Evolutionary conservation across 2,113 vertebrate genomes (phyloP), one percentile per base, ranked within the genome.

Genomic region (Sylvilagus bachmani): DNA sequence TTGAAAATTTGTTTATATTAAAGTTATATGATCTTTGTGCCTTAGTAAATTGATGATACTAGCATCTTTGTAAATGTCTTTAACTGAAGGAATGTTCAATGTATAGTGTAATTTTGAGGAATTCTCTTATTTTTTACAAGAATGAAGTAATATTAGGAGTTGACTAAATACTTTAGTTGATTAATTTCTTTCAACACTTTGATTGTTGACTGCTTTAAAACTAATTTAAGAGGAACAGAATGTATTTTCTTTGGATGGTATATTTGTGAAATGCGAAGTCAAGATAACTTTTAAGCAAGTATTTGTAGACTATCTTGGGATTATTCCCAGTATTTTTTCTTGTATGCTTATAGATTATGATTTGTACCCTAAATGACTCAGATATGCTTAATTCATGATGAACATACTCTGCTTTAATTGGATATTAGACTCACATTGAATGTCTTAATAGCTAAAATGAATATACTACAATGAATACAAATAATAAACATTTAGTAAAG

Each of bases 271-370:
- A 77, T 78, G 19, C 85, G 38, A 92, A 93, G 58, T 81, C 13
- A 95, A 55, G 83, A 64, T 83, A 85, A 70, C 33, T 85, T 96
- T 86, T 75, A 88, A 94, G 49, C 2, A 83, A 83, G 73, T 91
- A 61, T 78, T 77, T 86, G 27, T 79, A 64, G 33, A 62, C 55
- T 71, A 67, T 90, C 81, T 89, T n/a, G 29, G 29, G 58, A 8
- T 80, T 29, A 64, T 96, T 71, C 29, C 83, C 81, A 84, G 71
- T 90, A 64, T 67, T 83, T 13, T 87, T 95, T 89, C 58, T 82
- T 92, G 58, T 85, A 61, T 85, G 14, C 69, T 95, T 44, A 2
- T 80, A 89, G 89, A 62, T 73, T 90, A 69, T 90, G 14, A 87
- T 67, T 89, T 95, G 4, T 82, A 5, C 16, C 17, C 78, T 95